A percentile compares a stretch with the other conserved stretches of the same genome.
These are phyloP conservation scores for Elephas maximus DNA, from an alignment of 2,113 vertebrate genomes.

Conservation along the genomic window DNA sequence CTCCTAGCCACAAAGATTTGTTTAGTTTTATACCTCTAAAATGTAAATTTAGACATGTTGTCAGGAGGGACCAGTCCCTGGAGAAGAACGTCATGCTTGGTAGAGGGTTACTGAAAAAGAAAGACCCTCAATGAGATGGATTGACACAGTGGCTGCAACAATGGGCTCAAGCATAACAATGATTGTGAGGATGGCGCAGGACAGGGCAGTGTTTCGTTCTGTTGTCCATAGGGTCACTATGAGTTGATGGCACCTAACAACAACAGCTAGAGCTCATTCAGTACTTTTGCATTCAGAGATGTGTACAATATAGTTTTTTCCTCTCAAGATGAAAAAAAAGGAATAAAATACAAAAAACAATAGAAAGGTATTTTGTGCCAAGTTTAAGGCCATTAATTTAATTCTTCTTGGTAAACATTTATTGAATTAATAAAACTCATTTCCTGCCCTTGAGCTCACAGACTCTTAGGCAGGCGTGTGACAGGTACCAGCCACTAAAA, in stretches of 20 bases:
- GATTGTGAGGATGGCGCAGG: too few species aligned
- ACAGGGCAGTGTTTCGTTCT: too few species aligned
- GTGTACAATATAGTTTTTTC: neutral
- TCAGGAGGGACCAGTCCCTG: too few species aligned
- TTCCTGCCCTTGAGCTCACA: conserved; percentile 43
- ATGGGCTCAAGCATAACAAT: too few species aligned
- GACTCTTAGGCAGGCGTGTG: neutral
- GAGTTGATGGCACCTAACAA: too few species aligned
- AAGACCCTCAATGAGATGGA: too few species aligned
- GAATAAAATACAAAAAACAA: neutral
- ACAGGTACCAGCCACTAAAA: neutral
- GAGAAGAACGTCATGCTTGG: too few species aligned
- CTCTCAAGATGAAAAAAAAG: neutral
- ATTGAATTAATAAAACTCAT: conserved; percentile 34
- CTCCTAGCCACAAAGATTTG: neutral
- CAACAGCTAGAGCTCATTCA: neutral
- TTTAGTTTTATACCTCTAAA: conserved; percentile 47
- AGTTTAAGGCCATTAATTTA: conserved; percentile 61
- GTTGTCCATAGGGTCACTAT: too few species aligned
- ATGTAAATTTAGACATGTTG: neutral
- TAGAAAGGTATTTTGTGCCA: neutral
- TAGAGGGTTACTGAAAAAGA: too few species aligned
- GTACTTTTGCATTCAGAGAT: neutral
- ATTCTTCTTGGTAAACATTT: conserved; percentile 58
- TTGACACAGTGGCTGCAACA: too few species aligned